Evolutionary conservation across 2,113 vertebrate species (phyloP).

Genomic region (Agapornis roseicollis): DNA sequence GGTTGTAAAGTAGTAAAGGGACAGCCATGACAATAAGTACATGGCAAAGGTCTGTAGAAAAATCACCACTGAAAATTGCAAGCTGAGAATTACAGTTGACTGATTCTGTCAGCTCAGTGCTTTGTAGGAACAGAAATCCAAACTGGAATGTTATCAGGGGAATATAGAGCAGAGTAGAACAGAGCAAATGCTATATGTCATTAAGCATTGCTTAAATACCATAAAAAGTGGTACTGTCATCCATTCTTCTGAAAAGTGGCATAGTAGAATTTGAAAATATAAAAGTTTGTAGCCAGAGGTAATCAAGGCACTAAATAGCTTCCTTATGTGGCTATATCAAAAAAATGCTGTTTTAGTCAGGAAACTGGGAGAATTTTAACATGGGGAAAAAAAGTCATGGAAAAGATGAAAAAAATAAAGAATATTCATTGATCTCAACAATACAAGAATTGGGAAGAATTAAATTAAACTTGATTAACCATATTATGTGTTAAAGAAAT

Average conservation of each 20-base stretch:
- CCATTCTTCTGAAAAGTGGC: background rate
- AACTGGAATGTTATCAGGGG: background rate
- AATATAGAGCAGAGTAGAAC: background rate
- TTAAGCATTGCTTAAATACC: background rate
- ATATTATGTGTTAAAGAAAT: background rate
- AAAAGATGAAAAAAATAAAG: background rate
- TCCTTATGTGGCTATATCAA: background rate
- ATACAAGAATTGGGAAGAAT: background rate
- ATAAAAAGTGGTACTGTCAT: background rate
- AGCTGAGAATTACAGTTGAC: background rate
- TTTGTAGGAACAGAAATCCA: background rate
- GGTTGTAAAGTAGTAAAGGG: background rate
- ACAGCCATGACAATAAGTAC: background rate
- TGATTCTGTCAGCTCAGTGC: background rate
- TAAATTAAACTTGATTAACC: background rate
- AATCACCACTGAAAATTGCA: background rate
- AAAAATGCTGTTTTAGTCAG: background rate
- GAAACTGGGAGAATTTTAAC: background rate
- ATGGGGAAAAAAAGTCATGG: fast-evolving
- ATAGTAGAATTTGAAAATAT: background rate
- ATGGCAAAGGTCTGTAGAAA: background rate
- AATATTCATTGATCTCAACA: background rate
- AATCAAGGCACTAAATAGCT: background rate
- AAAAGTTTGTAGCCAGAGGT: background rate
- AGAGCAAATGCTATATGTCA: background rate